Evolutionary conservation across 1,140 invertebrate species (phyloP), one percentile per base, ranked within the genome.

Genomic region (Adoxophyes honmai): DNA sequence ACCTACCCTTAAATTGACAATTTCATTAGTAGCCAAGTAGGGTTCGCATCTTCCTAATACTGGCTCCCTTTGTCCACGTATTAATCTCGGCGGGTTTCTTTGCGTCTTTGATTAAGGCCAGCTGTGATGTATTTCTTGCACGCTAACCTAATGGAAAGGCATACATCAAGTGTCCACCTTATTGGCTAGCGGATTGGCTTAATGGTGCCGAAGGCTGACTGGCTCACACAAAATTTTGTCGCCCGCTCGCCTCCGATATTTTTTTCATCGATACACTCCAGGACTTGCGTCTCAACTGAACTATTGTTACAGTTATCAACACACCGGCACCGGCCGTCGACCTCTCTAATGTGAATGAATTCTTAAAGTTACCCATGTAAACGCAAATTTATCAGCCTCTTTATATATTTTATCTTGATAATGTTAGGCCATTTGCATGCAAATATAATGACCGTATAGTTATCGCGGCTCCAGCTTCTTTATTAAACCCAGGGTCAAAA

Each of bases 111-210:
- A 88, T 88, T 88, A 86, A 86, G 75, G 70, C 73, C 57, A 57
- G 66, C 70, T 57, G 77, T 88, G 83, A 88, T 86, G 81, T 84
- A 88, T 88, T 84, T 84, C 78, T 82, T 84, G 73, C 72, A 65
- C 68, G 78, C 70, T 66, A 73, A 80, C 78, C 76, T 88, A 88
- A 88, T 86, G 81, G 79, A 78, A 86, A 78, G 70, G 62, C 81
- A 84, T 88, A 81, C 78, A 72, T 88, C 86, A 88, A 86, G 81
- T 81, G 76, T 80, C 86, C 68, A 81, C 81, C 70, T 81, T 86
- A 88, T 88, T 86, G 79, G 78, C 71, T 74, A 61, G 68, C 63
- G 70, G 73, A 85, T 85, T 75, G 76, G 72, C 66, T 81, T 80
- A 82, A 86, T 81, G 70, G 77, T 70, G 70, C 70, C 75, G 69